Evolutionary conservation across 1,140 invertebrate genomes (phyloP).

Genomic region (Drosophila kanapiae): DNA sequence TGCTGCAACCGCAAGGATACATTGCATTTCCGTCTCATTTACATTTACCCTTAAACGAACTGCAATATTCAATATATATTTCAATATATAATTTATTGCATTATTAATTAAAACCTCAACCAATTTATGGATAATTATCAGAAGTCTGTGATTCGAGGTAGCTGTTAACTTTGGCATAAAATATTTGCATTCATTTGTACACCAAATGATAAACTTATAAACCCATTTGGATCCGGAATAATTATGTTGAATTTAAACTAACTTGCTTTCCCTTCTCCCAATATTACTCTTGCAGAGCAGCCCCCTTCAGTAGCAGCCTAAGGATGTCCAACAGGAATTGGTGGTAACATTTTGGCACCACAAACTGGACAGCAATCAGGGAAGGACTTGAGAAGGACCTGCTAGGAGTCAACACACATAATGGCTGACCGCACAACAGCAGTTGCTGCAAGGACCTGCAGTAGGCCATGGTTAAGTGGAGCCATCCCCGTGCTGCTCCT

Average conservation of each 20-base stretch:
- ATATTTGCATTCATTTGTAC: conserved; percentile 1
- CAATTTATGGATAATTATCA: conserved; percentile 15
- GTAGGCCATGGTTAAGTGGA: conserved; percentile 21
- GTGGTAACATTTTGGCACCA: conserved; percentile 32
- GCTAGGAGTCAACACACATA: conserved; percentile 31
- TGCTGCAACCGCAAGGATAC: neutral
- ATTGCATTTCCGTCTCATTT: conserved; percentile 16
- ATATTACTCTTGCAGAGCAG: conserved; percentile 4
- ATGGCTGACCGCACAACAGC: conserved; percentile 35
- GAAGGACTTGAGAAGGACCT: conserved; percentile 22
- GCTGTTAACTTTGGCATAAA: conserved; percentile 6
- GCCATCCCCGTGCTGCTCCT: conserved; percentile 17
- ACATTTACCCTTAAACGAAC: conserved; percentile 2
- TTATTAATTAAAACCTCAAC: conserved; percentile 17
- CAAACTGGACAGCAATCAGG: conserved; percentile 31
- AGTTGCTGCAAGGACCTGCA: conserved; percentile 15
- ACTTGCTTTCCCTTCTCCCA: neutral
- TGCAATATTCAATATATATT: neutral
- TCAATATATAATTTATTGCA: conserved; percentile 15
- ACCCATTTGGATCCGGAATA: neutral
- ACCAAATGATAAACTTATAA: neutral
- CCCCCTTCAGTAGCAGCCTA: conserved; percentile 18
- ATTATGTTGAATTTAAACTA: neutral
- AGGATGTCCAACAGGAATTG: conserved; percentile 26
- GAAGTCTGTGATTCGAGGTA: conserved; percentile 8